phyloP scores from a whole-genome alignment of 30 jellyfish, hydroid and myxozoan genomes.

The Turritopsis rubra region DNA sequence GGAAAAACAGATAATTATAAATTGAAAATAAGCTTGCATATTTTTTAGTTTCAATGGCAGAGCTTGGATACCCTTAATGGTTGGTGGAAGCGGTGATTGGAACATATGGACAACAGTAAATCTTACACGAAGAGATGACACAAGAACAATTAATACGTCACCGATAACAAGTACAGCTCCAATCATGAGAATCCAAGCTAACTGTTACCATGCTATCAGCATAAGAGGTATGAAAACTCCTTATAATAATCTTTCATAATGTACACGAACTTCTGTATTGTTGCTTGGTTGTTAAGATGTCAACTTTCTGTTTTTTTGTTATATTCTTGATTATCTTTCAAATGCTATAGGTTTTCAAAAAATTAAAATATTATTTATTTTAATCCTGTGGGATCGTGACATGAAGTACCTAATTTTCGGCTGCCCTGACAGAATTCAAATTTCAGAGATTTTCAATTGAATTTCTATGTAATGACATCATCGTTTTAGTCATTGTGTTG shows the following conservation, averaged over 20 bases:
- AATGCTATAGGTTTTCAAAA: too few species aligned
- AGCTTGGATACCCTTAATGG: conserved; percentile 1
- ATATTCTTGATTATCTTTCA: too few species aligned
- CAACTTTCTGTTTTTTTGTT: conserved; percentile 3
- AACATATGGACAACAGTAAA: conserved; percentile 5
- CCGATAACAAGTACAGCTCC: conserved; percentile 24
- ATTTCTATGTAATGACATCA: too few species aligned
- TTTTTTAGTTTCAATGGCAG: neutral
- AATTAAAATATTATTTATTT: too few species aligned
- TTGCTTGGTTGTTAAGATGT: neutral
- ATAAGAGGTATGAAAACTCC: neutral
- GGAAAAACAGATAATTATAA: neutral
- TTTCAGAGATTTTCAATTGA: too few species aligned
- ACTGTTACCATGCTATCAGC: conserved; percentile 5
- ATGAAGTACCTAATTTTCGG: neutral
- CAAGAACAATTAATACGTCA: conserved; percentile 1
- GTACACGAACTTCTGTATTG: neutral
- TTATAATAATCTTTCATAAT: too few species aligned
- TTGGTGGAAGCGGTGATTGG: conserved; percentile 16
- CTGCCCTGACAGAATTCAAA: too few species aligned
- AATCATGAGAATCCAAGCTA: neutral
- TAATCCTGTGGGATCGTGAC: neutral
- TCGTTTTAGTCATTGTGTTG: too few species aligned
- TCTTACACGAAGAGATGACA: conserved; percentile 1
- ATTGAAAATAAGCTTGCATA: neutral